phyloP scores from a whole-genome alignment of 2,797 vertebrate genomes.

The Gymnothorax reevesii region DNA sequence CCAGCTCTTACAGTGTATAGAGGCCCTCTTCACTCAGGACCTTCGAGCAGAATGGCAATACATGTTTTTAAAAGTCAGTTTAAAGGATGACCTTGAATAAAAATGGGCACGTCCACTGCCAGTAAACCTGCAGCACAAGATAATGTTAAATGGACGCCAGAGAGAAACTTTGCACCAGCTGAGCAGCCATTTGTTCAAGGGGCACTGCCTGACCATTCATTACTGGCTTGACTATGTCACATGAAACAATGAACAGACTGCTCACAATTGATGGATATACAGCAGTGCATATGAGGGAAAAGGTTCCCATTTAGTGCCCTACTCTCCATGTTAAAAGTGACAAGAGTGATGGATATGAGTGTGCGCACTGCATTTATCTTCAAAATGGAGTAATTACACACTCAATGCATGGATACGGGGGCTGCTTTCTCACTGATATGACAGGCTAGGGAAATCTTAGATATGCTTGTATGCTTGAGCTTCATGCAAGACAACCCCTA shows the following conservation, averaged over 20 bases:
- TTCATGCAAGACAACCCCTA: background rate
- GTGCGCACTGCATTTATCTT: conserved; percentile 88
- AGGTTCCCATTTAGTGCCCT: conserved; percentile 85
- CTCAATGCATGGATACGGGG: conserved; percentile 82
- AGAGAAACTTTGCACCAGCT: background rate
- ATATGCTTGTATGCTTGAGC: conserved; percentile 35
- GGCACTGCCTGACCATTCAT: conserved; percentile 80
- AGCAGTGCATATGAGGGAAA: conserved; percentile 87
- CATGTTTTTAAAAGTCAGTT: background rate
- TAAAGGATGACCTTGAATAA: background rate
- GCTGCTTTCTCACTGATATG: conserved; percentile 84
- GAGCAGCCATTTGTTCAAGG: conserved; percentile 58
- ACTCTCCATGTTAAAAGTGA: conserved; percentile 81
- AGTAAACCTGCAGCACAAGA: background rate
- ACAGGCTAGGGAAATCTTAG: conserved; percentile 67
- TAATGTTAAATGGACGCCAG: conserved; percentile 17
- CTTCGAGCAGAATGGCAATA: conserved; percentile 26
- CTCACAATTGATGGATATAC: conserved; percentile 85
- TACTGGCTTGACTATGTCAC: conserved; percentile 84
- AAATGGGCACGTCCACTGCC: background rate
- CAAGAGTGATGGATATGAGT: conserved; percentile 89
- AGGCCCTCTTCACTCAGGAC: conserved; percentile 32
- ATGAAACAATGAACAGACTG: conserved; percentile 84
- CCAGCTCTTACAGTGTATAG: conserved; percentile 34
- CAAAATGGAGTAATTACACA: conserved; percentile 91